Percentiles rank a stretch among this genome's conserved stretches.
These are phyloP conservation scores for Macaria liturata DNA, from an alignment of 2,888 invertebrate genomes.

Conservation along the genomic window DNA sequence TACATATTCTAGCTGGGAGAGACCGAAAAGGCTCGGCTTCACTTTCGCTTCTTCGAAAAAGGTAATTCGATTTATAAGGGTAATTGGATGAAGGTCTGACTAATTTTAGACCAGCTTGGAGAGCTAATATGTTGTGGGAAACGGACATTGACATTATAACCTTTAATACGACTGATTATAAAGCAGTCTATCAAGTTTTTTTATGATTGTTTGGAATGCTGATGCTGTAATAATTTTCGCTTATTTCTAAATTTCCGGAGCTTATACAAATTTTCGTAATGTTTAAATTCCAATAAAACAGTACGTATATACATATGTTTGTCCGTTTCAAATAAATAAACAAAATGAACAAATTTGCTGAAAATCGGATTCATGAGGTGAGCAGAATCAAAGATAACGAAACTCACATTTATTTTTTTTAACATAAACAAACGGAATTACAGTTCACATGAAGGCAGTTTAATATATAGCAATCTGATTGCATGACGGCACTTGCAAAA, in stretches of 20 bases:
- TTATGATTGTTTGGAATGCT: no score
- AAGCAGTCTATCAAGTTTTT: no score
- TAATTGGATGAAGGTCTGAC: constrained; percentile 39
- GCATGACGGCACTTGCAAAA: constrained; percentile 13
- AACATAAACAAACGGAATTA: constrained; percentile 21
- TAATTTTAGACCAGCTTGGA: constrained; percentile 31
- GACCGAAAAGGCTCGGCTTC: constrained; percentile 31
- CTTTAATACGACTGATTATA: no score
- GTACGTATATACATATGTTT: not conserved
- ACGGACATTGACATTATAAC: constrained; percentile 1
- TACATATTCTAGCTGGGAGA: constrained; percentile 44
- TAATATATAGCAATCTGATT: constrained; percentile 38
- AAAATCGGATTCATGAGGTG: constrained; percentile 14
- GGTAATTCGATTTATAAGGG: constrained; percentile 34
- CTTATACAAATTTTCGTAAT: no score
- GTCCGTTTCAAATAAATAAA: not conserved
- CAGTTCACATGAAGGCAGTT: constrained; percentile 22
- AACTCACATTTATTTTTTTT: constrained; percentile 1
- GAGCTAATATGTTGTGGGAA: constrained; percentile 5
- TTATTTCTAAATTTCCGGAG: no score
- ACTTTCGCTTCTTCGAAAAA: constrained; percentile 36
- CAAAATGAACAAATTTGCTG: constrained; percentile 4
- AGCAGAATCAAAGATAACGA: constrained; percentile 13
- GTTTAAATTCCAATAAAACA: no score
- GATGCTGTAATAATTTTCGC: no score